These are phyloP conservation scores for Stegana nigrithorax DNA, from an alignment of 2,888 invertebrate genomes.

Conservation along the genomic window DNA sequence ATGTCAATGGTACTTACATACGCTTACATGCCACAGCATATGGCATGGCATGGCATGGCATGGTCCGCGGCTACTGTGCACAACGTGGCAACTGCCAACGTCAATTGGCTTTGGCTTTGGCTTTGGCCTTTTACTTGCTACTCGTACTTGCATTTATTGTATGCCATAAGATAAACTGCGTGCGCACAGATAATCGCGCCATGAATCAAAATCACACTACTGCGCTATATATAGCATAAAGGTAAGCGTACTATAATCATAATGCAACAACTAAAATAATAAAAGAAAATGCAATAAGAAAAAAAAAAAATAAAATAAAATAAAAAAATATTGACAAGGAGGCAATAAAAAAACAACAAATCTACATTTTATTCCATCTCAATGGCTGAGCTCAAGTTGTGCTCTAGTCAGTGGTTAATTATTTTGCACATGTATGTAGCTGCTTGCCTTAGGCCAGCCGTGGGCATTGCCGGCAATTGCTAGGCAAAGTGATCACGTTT, in stretches of 20 bases:
- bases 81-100: not conserved
- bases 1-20: conserved; percentile 37
- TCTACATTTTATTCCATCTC: no score
- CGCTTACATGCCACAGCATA: conserved; percentile 5
- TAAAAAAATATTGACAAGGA: conserved; percentile 35
- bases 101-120: conserved; percentile 6
- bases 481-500: no score
- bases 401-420: no score
- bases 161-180: conserved; percentile 64
- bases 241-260: no score
- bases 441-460: no score
- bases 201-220: conserved; percentile 66
- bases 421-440: no score
- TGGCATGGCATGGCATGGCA: conserved; percentile 25
- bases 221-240: conserved; percentile 57
- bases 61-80: conserved; percentile 32
- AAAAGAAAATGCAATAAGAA: conserved; percentile 39
- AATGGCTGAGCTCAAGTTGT: no score
- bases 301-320: conserved; percentile 29
- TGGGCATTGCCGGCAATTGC: no score
- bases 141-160: conserved; percentile 42
- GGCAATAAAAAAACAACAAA: not conserved
- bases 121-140: no score
- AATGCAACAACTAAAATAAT: no score
- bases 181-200: conserved; percentile 66